These are phyloP conservation scores for Temnothorax unifasciatus DNA, from an alignment of 2,888 invertebrate genomes.

Conservation along the genomic window DNA sequence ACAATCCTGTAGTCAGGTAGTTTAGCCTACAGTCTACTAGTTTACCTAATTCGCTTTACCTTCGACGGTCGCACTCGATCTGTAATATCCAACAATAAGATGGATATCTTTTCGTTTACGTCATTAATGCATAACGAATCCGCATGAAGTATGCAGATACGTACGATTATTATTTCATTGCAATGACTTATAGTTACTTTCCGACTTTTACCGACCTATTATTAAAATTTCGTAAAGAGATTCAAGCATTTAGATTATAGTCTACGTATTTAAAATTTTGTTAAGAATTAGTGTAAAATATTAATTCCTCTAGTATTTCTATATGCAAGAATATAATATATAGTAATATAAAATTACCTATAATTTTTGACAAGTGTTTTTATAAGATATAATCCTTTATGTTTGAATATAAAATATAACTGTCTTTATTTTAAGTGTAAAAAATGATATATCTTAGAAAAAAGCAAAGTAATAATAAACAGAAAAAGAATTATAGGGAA, in stretches of 20 bases:
- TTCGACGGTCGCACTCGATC: not conserved
- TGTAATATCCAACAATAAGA: not conserved
- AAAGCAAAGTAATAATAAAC: not conserved
- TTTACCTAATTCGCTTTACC: not conserved
- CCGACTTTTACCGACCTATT: not conserved
- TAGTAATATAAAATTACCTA: conserved; percentile 1
- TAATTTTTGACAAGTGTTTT: not conserved
- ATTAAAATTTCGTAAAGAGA: not conserved
- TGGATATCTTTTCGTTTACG: not conserved
- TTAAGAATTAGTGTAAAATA: not conserved
- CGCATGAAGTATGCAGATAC: not conserved
- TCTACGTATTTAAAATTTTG: not conserved
- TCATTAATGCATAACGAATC: not conserved
- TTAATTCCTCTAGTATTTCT: not conserved
- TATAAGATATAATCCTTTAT: not conserved
- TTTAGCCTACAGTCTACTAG: not conserved
- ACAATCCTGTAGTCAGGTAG: not conserved
- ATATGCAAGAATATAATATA: not conserved
- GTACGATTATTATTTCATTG: not conserved
- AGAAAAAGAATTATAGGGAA: not conserved
- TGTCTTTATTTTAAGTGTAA: not conserved
- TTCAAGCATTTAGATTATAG: not conserved
- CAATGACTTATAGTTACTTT: not conserved
- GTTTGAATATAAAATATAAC: not conserved
- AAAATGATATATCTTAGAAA: not conserved